Percentiles rank a stretch among this genome's conserved stretches.
Evolutionary conservation across 1,140 invertebrate genomes (phyloP).

Genomic region (Lordiphosa mommai): DNA sequence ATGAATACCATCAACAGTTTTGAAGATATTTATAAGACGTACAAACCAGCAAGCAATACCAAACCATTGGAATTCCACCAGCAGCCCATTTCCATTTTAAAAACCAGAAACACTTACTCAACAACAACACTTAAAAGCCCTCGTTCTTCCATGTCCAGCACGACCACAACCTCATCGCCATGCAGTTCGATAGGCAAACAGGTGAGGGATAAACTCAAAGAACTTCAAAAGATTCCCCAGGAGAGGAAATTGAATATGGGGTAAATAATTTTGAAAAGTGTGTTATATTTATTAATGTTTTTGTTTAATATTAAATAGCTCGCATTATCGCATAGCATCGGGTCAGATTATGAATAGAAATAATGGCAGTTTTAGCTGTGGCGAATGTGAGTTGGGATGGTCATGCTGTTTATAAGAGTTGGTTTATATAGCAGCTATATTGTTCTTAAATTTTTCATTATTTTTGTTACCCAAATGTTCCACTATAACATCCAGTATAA

Average conservation of each 20-base stretch:
- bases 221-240: not conserved
- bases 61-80: not conserved
- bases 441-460: too few relatives aligned
- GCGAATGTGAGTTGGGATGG: not conserved
- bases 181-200: not conserved
- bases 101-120: not conserved
- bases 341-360: not conserved
- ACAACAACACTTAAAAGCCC: not conserved
- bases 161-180: too few relatives aligned
- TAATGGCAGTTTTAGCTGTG: not conserved
- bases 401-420: not conserved
- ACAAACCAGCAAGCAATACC: not conserved
- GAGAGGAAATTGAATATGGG: not conserved
- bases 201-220: not conserved
- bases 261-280: not conserved
- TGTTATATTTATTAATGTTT: not conserved
- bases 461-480: too few relatives aligned
- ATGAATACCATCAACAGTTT: constrained; percentile 13
- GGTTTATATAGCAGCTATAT: too few relatives aligned
- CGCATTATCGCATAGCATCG: constrained; percentile 9
- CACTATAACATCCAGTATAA: too few relatives aligned
- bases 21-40: constrained; percentile 24
- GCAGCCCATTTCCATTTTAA: not conserved
- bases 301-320: too few relatives aligned
- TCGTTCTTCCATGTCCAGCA: too few relatives aligned